A percentile compares a stretch with the other conserved stretches of the same genome.
Evolutionary conservation across 1,140 invertebrate genomes (phyloP).

Genomic region (Rhagoletis zephyria): DNA sequence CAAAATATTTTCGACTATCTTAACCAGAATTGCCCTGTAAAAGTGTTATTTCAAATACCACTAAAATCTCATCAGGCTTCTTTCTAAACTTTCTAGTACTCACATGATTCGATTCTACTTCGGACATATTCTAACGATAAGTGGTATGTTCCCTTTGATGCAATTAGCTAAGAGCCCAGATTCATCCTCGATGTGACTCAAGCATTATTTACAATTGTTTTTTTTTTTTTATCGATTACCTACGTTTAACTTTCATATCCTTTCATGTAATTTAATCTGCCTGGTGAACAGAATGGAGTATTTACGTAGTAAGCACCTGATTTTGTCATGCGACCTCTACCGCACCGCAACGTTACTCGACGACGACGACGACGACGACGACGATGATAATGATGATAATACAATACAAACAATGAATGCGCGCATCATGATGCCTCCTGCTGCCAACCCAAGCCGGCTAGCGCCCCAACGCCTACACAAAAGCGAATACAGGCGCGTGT

Average conservation of each 20-base stretch:
- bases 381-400: neutral
- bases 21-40: too few species aligned
- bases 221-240: neutral
- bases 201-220: neutral
- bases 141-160: too few species aligned
- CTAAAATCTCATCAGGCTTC: too few species aligned
- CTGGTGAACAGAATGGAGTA: constrained; percentile 1
- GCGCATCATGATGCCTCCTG: neutral
- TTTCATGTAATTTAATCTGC: constrained; percentile 37
- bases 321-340: neutral
- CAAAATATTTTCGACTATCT: too few species aligned
- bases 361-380: too few species aligned
- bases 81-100: too few species aligned
- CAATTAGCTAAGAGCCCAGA: neutral
- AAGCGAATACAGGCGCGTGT: neutral
- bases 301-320: constrained; percentile 31
- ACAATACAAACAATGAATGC: neutral
- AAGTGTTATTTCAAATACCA: too few species aligned
- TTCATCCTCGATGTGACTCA: neutral
- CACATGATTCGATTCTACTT: too few species aligned
- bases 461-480: neutral
- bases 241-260: neutral
- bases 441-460: neutral
- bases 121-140: too few species aligned
- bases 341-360: constrained; percentile 9